Base-by-base conservation (phyloP, 1,140 invertebrate genomes). In the Fopius arisanus region DNA sequence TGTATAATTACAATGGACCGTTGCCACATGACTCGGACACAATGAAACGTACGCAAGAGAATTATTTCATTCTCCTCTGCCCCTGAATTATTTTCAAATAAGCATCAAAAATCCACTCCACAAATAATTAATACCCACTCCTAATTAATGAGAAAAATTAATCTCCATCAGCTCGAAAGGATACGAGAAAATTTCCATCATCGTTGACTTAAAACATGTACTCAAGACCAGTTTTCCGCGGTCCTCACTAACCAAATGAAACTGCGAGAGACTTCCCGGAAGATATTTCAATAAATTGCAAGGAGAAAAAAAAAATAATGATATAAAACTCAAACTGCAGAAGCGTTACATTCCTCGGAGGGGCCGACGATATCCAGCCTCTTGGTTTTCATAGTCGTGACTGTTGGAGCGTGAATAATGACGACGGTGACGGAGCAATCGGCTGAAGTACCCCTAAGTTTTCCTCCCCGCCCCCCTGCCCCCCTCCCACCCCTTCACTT, bases 1-100 rank as follows among this genome's bases (percentile, higher is more conserved):
- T 72, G 70, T 72, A 72, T 72, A 72, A 72, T 72, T 72, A 72
- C 70, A 72, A 72, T 62, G 62, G 29, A 31, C 59, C 68, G 59
- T 43, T 72, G 62, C 33, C 29, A 65, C 29, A 65, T 65, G 29
- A 10, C 29, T 65, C 33, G 26, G 40, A 62, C 40, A 62, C 69
- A 70, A 70, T 70, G 69, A 31, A 72, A 66, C 28, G 69, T 66
- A 72, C n/a, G 37, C 21, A 72, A 71, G 33, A 23, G 43, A 19
- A 59, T 28, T 59, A 12, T 23, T 59, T 59, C n/a, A n/a, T n/a
- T n/a, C n/a, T n/a, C n/a, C n/a, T n/a, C n/a, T n/a, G n/a, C n/a
- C n/a, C n/a, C n/a, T n/a, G n/a, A n/a, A n/a, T n/a, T n/a, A n/a
- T n/a, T n/a, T n/a, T n/a, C n/a, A n/a, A n/a, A n/a, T n/a, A n/a